These are phyloP conservation scores for Heterodera carotae DNA, from an alignment of 1,140 invertebrate species.

Conservation along the genomic window DNA sequence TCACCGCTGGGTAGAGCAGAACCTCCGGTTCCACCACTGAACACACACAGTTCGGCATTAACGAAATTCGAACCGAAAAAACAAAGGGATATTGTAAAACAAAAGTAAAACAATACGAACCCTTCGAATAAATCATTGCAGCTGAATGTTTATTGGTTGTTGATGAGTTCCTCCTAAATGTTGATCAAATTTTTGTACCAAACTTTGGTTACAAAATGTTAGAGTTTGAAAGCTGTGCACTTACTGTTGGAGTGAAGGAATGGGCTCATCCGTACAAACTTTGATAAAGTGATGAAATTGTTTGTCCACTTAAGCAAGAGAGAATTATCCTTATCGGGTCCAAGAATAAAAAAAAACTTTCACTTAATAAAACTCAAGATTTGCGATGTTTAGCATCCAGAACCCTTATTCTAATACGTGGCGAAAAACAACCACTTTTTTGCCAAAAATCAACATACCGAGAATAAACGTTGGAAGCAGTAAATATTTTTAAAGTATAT, in stretches of 20 bases:
- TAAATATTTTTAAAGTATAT: too few species aligned
- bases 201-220: slow-evolving; percentile 4
- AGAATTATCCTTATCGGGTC: slow-evolving; percentile 19
- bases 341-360: too few species aligned
- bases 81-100: background rate
- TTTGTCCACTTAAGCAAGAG: slow-evolving; percentile 37
- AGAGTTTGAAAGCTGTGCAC: background rate
- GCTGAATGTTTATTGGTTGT: slow-evolving; percentile 7
- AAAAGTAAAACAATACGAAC: background rate
- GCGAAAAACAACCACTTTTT: too few species aligned
- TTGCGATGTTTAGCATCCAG: too few species aligned
- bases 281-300: slow-evolving; percentile 36
- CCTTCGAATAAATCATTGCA: slow-evolving; percentile 12
- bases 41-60: background rate
- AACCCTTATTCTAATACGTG: too few species aligned
- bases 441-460: too few species aligned
- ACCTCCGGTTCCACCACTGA: background rate
- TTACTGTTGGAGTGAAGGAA: background rate
- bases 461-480: too few species aligned
- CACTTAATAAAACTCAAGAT: too few species aligned
- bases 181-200: background rate
- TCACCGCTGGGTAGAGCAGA: background rate
- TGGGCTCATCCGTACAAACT: slow-evolving; percentile 9
- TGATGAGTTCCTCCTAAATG: background rate
- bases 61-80: slow-evolving; percentile 10